Evolutionary conservation across 2,888 invertebrate species (phyloP).

Genomic region (Mesorhabditis belari): DNA sequence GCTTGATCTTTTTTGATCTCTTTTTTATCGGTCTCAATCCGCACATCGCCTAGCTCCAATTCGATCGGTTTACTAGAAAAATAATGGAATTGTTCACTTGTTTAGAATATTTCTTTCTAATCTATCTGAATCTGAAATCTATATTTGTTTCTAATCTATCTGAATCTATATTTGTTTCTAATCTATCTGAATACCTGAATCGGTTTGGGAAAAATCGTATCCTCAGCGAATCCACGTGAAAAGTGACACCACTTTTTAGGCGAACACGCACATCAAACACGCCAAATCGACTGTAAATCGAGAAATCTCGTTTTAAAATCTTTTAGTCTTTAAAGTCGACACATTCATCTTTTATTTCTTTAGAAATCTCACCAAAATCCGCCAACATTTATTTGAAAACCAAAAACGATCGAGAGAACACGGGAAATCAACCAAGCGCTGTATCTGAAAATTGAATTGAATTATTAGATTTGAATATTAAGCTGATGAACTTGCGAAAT

Average conservation of each 20-base stretch:
- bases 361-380: conserved; percentile 20
- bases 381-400: conserved; percentile 16
- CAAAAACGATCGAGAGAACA: conserved; percentile 30
- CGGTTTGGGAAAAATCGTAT: conserved; percentile 11
- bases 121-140: conserved; percentile 1
- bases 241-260: conserved; percentile 11
- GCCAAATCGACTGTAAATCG: conserved; percentile 15
- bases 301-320: conserved; percentile 1
- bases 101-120: conserved; percentile 7
- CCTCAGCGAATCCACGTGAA: conserved; percentile 17
- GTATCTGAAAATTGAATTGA: conserved; percentile 44
- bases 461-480: too few species aligned
- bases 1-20: not conserved
- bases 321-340: too few species aligned
- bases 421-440: conserved; percentile 52
- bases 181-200: conserved; percentile 5
- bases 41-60: conserved; percentile 52
- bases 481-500: too few species aligned
- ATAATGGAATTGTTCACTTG: conserved; percentile 4
- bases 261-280: conserved; percentile 23
- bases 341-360: conserved; percentile 12
- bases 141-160: not conserved
- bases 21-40: conserved; percentile 34
- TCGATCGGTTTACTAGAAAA: conserved; percentile 51
- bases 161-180: not conserved